Conservation (phyloP, 2,113 vertebrate genomes). For the Rhabdomys dilectus region DNA sequence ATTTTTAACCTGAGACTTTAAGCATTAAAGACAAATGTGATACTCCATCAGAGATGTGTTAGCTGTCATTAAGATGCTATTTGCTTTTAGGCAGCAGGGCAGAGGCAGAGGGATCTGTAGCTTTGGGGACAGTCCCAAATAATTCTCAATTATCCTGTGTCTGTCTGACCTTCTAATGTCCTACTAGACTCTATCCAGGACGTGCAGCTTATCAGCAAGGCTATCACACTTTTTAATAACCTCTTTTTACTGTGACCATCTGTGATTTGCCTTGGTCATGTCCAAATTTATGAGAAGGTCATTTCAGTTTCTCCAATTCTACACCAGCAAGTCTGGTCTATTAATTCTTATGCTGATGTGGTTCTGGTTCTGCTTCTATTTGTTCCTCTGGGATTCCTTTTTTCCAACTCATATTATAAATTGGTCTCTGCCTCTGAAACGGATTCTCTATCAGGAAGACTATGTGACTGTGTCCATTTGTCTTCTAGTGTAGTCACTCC, state of each 20-base stretch:
- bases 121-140: background rate
- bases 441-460: background rate
- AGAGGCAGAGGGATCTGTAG: background rate
- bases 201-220: background rate
- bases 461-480: background rate
- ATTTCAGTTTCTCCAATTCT: background rate
- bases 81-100: background rate
- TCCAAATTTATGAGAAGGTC: slow-evolving; percentile 10
- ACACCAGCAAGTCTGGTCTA: background rate
- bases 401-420: background rate
- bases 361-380: background rate
- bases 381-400: background rate
- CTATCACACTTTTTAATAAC: background rate
- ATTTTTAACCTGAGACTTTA: slow-evolving; percentile 25
- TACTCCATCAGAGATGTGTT: background rate
- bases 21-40: background rate
- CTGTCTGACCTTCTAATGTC: background rate
- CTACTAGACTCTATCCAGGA: background rate
- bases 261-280: background rate
- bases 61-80: background rate
- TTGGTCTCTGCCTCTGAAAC: slow-evolving; percentile 1
- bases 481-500: background rate
- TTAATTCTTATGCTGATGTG: background rate
- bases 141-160: slow-evolving; percentile 1
- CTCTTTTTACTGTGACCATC: background rate